Percentiles rank a stretch among this genome's conserved stretches.
Evolutionary conservation across 2,113 vertebrate genomes (phyloP).

Genomic region (Pholis gunnellus): DNA sequence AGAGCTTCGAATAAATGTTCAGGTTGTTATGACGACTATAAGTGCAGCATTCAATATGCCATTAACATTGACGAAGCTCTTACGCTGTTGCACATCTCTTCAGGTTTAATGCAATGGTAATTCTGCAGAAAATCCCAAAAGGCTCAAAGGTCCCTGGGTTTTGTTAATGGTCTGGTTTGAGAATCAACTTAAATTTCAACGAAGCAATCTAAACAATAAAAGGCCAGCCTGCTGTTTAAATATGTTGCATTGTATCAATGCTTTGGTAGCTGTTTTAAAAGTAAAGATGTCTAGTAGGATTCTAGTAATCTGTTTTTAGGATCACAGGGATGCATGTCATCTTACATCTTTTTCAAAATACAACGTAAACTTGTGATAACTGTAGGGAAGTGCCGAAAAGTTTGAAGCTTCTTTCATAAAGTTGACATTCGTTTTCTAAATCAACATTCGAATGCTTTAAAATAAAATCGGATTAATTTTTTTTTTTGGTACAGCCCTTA

Average conservation of each 20-base stretch:
- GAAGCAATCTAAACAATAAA: background rate
- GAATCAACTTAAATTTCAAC: slow-evolving; percentile 19
- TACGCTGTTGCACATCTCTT: slow-evolving; percentile 21
- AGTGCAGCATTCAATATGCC: slow-evolving; percentile 59
- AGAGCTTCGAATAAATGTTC: slow-evolving; percentile 69
- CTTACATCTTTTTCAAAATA: background rate
- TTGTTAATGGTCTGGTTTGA: slow-evolving; percentile 18
- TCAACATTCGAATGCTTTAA: no score
- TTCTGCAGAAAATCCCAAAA: slow-evolving; percentile 15
- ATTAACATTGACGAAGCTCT: slow-evolving; percentile 63
- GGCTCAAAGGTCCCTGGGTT: slow-evolving; percentile 14
- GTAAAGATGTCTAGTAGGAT: background rate
- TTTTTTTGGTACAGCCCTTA: background rate
- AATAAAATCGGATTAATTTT: no score
- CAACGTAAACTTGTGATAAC: background rate
- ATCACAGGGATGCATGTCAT: background rate
- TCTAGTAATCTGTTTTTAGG: background rate
- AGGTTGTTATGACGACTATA: slow-evolving; percentile 73
- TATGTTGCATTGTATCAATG: background rate
- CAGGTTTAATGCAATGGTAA: slow-evolving; percentile 47
- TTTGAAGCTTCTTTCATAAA: no score
- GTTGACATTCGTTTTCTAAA: no score
- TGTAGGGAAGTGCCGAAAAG: no score
- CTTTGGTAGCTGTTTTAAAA: background rate
- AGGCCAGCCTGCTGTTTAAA: background rate